Base-by-base conservation (phyloP, 35 echinoderm and acorn worm species). In the Diadema setosum region DNA sequence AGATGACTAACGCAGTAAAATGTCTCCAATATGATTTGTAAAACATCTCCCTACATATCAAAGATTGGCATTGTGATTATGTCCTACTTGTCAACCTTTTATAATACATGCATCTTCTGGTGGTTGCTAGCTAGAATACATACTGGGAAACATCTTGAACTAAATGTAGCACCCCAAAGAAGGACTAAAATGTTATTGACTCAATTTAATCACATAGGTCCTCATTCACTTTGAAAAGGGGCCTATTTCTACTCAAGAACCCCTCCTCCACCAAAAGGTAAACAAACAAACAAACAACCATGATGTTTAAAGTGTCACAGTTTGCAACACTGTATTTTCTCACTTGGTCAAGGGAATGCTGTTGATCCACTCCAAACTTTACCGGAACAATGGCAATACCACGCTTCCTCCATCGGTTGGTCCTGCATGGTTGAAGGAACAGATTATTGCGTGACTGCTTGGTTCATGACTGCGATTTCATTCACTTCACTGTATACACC, bases 381-480 rank as follows among this genome's bases (percentile, higher is more conserved):
- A 64, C 52, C 6, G 61, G 80, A 44, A 14, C 74, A 25, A 90
- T 25, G 29, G 81, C 80, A 24, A 90, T 70, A 23, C 88, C 81
- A 23, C 57, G 56, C 48, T 83, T 83, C 81, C 70, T 83, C 78
- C 80, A 90, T 9, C 78, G 49, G 61, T 75, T 90, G 33, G 21
- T 52, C 59, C 81, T 84, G 25, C 30, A 24, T n/a, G 4, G 39
- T 4, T 63, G 65, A 85, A 60, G 2, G 40, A 67, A 29, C 11
- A 80, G 8, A 39, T 29, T 12, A 80, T 12, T 55, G 49, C 12
- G 21, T 55, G 21, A 55, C 49, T n/a, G 21, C 35, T 14, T 5
- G 35, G 29, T 18, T 39, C 32, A 31, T 12, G 49, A 2, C 21
- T 55, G n/a, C 49, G 49, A 55, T 0, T 55, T n/a, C 49, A 55